Base-by-base conservation (phyloP, 1,140 invertebrate species). In the Oryctes rhinoceros region DNA sequence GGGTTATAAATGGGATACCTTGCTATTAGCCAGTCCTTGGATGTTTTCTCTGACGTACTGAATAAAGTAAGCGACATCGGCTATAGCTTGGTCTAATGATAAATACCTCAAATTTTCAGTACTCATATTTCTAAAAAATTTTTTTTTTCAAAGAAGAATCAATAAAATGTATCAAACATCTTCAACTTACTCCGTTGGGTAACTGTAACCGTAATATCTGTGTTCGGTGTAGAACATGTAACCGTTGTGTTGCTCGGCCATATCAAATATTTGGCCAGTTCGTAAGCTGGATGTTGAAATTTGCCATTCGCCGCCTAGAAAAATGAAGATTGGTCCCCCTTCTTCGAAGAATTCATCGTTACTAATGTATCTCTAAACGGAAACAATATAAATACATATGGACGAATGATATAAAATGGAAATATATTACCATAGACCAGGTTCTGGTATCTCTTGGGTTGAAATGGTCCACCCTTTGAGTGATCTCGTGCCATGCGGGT, bases 161-260 rank as follows among this genome's bases (percentile, higher is more conserved):
- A 35, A 71, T 30, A 5, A 4, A 71, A 30, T 71, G 20, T 37
- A 30, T n/a, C n/a, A 9, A 24, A 5, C 1, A n/a, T 15, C 5
- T 59, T n/a, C n/a, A 30, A 71, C 5, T 78, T 18, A 78, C 76
- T 24, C 76, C 4, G 76, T 78, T 4, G 95, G 95, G 81, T 90
- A 91, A 86, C 94, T 96, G 84, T 94, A 86, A 39, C 95, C 95
- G 87, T 96, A 96, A 87, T 91, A 96, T 81, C 95, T 90, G 87
- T 96, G 95, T 85, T 96, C 95, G 9, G 95, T 91, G 65, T 92
- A 92, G 84, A 90, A 92, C 82, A 93, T 85, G 0, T 89, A 89
- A 11, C 93, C 95, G n/a, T 90, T 89, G 82, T 92, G 87, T 35
- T 89, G 47, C 37, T 89, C 88, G 20, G 91, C 92, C 78, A 92